Conservation (phyloP, 2,797 vertebrate species). For the Danio kyathit region DNA sequence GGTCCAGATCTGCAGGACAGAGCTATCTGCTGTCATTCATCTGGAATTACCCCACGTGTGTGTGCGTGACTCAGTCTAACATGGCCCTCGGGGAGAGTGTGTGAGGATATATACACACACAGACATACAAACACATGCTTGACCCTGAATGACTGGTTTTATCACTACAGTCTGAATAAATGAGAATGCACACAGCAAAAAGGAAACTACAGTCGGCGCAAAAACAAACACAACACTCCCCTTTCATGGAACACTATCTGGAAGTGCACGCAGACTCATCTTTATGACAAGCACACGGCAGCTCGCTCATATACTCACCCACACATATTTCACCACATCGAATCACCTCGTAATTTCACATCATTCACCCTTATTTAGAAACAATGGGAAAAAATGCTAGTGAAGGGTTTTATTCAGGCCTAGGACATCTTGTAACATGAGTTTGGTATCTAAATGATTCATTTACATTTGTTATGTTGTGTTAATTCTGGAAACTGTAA, state of each 20-base stretch:
- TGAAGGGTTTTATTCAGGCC: not conserved
- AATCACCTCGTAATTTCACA: not conserved
- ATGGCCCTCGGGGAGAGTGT: slow-evolving; percentile 39
- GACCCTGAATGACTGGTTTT: slow-evolving; percentile 51
- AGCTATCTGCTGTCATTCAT: slow-evolving; percentile 74
- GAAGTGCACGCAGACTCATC: slow-evolving; percentile 9
- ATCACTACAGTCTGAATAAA: slow-evolving; percentile 43
- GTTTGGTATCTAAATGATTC: not conserved
- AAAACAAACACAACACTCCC: slow-evolving; percentile 32
- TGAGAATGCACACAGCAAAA: slow-evolving; percentile 41
- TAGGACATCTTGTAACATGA: not conserved
- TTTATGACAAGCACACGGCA: slow-evolving; percentile 1
- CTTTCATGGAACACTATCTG: slow-evolving; percentile 2
- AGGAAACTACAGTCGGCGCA: slow-evolving; percentile 9
- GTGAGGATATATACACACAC: slow-evolving; percentile 26
- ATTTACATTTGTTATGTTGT: not conserved
- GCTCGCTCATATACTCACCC: not conserved
- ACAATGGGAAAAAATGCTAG: not conserved
- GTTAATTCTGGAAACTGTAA: not conserved
- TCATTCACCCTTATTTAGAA: not conserved
- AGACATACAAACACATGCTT: slow-evolving; percentile 21
- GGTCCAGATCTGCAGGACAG: slow-evolving; percentile 62
- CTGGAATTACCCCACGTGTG: slow-evolving; percentile 55
- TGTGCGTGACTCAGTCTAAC: not conserved
- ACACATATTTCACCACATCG: not conserved